Evolutionary conservation across 2,888 invertebrate genomes (phyloP).

Genomic region (Callyntrura sp.): DNA sequence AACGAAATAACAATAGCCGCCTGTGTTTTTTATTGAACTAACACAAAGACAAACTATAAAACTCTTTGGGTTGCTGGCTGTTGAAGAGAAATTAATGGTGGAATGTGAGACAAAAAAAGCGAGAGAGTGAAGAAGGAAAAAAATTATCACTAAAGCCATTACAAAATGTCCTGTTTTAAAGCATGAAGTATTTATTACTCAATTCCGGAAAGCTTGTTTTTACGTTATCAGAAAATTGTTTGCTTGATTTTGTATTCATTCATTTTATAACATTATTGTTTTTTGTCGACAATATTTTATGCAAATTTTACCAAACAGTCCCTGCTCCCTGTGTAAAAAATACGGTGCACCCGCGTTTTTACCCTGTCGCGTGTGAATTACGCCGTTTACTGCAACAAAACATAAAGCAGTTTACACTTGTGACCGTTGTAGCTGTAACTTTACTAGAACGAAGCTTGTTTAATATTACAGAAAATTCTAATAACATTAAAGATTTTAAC

Average conservation of each 20-base stretch:
- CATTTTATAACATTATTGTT: background rate
- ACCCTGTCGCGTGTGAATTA: too few relatives aligned
- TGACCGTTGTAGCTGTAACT: too few relatives aligned
- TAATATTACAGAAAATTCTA: too few relatives aligned
- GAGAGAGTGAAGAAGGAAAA: background rate
- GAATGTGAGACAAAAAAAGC: background rate
- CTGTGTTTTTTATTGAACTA: background rate
- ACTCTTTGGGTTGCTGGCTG: background rate
- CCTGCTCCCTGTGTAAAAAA: too few relatives aligned
- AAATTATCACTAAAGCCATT: slow-evolving; percentile 36
- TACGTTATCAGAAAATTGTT: slow-evolving; percentile 40
- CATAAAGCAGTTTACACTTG: background rate
- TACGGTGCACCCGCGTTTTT: too few relatives aligned
- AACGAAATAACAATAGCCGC: background rate
- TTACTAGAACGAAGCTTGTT: too few relatives aligned
- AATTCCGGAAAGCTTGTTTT: slow-evolving; percentile 30
- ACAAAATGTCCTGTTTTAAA: slow-evolving; percentile 19
- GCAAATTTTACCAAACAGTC: background rate
- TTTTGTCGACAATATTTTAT: slow-evolving; percentile 9
- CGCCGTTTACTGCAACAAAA: background rate
- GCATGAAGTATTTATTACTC: slow-evolving; percentile 56
- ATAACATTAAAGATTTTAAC: too few relatives aligned
- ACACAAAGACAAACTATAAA: background rate
- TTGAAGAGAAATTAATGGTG: background rate
- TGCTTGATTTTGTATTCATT: slow-evolving; percentile 45